Evolutionary conservation across 2,113 vertebrate genomes (phyloP).

Genomic region (Hypomesus transpacificus): DNA sequence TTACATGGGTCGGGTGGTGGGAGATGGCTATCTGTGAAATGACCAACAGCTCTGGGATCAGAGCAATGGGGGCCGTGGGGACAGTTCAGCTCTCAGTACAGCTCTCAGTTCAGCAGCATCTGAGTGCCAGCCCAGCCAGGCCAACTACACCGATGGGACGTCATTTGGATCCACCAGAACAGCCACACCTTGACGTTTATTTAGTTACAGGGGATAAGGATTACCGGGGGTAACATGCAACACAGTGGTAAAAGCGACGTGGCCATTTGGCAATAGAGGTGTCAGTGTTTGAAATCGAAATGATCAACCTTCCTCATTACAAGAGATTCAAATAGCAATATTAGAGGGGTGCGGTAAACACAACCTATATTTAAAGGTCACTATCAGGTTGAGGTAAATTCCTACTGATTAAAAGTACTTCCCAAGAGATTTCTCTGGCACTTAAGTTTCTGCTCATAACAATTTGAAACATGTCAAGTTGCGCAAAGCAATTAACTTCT

Average conservation of each 20-base stretch:
- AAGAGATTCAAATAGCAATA: too few relatives aligned
- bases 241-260: too few relatives aligned
- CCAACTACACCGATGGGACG: constrained; percentile 14
- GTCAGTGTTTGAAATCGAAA: too few relatives aligned
- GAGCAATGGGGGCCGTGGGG: too few relatives aligned
- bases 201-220: not conserved
- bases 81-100: not conserved
- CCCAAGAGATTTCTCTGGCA: constrained; percentile 31
- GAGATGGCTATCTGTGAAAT: too few relatives aligned
- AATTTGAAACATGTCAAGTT: constrained; percentile 64
- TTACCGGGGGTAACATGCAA: constrained; percentile 31
- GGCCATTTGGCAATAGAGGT: too few relatives aligned
- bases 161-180: constrained; percentile 18
- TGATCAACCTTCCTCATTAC: too few relatives aligned
- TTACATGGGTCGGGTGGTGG: too few relatives aligned
- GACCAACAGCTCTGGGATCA: too few relatives aligned
- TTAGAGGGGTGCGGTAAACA: too few relatives aligned
- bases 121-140: constrained; percentile 24
- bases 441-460: constrained; percentile 36
- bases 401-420: constrained; percentile 15
- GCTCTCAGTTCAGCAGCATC: constrained; percentile 24
- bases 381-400: constrained; percentile 22
- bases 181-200: constrained; percentile 38
- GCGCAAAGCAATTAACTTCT: constrained; percentile 51
- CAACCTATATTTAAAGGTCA: not conserved